These are phyloP conservation scores for Apodemia mormo DNA, from an alignment of 2,888 invertebrate genomes.

Conservation along the genomic window DNA sequence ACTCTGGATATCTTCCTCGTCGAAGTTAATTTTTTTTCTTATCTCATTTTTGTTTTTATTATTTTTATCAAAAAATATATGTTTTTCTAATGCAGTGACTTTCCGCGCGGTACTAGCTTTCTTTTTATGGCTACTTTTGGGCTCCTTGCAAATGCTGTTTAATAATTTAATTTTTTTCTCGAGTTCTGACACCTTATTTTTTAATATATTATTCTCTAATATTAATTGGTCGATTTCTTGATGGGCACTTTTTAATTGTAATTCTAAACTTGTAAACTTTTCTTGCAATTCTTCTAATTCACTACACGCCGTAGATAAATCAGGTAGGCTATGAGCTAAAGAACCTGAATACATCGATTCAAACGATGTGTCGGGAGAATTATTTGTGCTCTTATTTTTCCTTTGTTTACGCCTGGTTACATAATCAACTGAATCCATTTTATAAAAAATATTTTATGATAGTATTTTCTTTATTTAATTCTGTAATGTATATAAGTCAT, in stretches of 20 bases:
- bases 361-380: too few relatives aligned
- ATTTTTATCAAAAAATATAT: too few relatives aligned
- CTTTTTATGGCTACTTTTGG: background rate
- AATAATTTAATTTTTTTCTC: constrained; percentile 17
- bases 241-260: constrained; percentile 19
- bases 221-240: constrained; percentile 22
- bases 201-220: constrained; percentile 15
- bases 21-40: background rate
- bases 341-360: too few relatives aligned
- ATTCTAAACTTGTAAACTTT: constrained; percentile 11
- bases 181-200: constrained; percentile 17
- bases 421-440: background rate
- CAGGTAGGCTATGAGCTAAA: too few relatives aligned
- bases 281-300: background rate
- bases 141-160: background rate
- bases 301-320: too few relatives aligned
- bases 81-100: background rate
- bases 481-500: too few relatives aligned
- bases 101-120: background rate
- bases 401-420: background rate
- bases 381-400: background rate
- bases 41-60: background rate
- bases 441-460: too few relatives aligned
- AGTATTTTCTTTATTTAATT: too few relatives aligned
- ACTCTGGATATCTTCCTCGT: background rate